Percentiles rank a stretch among this genome's conserved stretches.
These are phyloP conservation scores for Helicoverpa armigera DNA, from an alignment of 1,140 invertebrate genomes.

Conservation along the genomic window DNA sequence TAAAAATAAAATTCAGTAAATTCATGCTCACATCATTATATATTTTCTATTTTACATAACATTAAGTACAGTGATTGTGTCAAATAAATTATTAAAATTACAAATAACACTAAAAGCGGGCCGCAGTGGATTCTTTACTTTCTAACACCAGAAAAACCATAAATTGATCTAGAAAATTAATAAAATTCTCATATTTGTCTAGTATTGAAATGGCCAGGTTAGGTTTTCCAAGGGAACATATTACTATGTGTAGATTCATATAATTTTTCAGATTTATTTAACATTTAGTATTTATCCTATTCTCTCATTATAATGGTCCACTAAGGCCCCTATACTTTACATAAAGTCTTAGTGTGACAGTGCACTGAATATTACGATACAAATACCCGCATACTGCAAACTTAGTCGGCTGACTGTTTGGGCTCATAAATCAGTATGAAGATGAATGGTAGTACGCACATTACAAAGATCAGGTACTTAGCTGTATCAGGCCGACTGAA, in stretches of 20 bases:
- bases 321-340: slow-evolving; percentile 31
- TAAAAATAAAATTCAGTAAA: slow-evolving; percentile 41
- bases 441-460: too few species aligned
- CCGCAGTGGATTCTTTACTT: slow-evolving; percentile 5
- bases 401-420: too few species aligned
- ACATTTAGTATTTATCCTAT: neutral
- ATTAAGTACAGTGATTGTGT: slow-evolving; percentile 73
- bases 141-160: too few species aligned
- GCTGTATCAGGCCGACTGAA: too few species aligned
- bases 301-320: slow-evolving; percentile 12
- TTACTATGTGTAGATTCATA: neutral
- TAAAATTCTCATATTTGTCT: too few species aligned
- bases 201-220: too few species aligned
- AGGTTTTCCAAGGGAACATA: too few species aligned
- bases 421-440: too few species aligned
- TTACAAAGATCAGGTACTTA: too few species aligned
- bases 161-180: too few species aligned
- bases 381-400: too few species aligned
- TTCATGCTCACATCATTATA: slow-evolving; percentile 72
- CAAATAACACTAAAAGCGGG: slow-evolving; percentile 29
- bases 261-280: neutral
- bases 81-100: slow-evolving; percentile 68
- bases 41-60: slow-evolving; percentile 69
- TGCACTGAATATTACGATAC: slow-evolving; percentile 6
- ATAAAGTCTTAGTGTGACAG: slow-evolving; percentile 11